phyloP scores from a whole-genome alignment of 2,888 invertebrate species.

The Eumerus sabulonum region DNA sequence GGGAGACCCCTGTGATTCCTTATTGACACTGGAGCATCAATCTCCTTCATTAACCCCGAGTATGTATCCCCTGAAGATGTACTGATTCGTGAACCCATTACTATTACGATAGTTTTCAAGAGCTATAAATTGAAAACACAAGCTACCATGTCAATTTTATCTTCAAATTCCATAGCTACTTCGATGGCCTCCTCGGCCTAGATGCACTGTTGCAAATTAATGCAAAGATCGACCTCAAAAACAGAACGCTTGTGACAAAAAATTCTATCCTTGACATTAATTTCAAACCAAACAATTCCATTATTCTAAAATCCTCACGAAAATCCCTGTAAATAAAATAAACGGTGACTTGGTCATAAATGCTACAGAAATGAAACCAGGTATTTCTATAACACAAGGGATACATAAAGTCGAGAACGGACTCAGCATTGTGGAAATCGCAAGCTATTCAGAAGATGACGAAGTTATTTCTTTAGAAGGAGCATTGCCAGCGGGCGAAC shows the following conservation, averaged over 20 bases:
- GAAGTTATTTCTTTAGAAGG: constrained; percentile 4
- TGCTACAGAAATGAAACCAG: constrained; percentile 10
- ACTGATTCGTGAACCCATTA: constrained; percentile 32
- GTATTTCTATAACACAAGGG: constrained; percentile 11
- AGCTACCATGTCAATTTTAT: constrained; percentile 11
- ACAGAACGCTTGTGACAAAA: background rate
- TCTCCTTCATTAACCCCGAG: constrained; percentile 58
- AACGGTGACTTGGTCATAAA: constrained; percentile 7
- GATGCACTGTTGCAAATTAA: constrained; percentile 20
- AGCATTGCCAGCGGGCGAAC: background rate
- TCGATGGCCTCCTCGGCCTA: constrained; percentile 28
- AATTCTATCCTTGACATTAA: too few species aligned
- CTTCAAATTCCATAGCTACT: constrained; percentile 41
- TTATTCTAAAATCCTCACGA: background rate
- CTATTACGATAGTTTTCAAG: constrained; percentile 29
- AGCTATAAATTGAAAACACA: constrained; percentile 20
- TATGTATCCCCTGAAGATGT: constrained; percentile 17
- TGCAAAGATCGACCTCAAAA: constrained; percentile 27
- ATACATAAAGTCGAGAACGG: constrained; percentile 16
- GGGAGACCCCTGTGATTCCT: constrained; percentile 36
- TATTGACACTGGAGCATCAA: constrained; percentile 42
- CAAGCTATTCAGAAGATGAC: constrained; percentile 3
- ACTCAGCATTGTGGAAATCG: constrained; percentile 9
- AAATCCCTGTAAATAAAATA: constrained; percentile 19
- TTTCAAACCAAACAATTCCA: constrained; percentile 11